A percentile compares a stretch with the other conserved stretches of the same genome.
Evolutionary conservation across 2,888 invertebrate genomes (phyloP).

Genomic region (Sclerodermus sp.): DNA sequence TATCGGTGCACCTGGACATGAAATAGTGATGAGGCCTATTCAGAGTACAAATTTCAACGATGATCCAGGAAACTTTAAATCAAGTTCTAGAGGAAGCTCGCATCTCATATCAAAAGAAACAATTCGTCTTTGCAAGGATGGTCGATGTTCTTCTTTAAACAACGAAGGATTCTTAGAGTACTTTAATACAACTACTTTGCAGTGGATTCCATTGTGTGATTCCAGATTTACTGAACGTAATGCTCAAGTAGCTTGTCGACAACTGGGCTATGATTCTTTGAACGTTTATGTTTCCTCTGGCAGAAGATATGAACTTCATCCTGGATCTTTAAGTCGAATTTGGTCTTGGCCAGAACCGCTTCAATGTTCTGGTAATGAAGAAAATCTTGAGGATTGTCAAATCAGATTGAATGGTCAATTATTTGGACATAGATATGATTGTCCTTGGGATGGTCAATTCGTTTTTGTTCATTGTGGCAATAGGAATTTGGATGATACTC

Average conservation of each 20-base stretch:
- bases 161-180: conserved; percentile 85
- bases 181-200: conserved; percentile 91
- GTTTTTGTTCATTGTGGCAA: conserved; percentile 91
- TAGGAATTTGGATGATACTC: conserved; percentile 65
- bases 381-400: conserved; percentile 78
- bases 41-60: background rate
- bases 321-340: conserved; percentile 81
- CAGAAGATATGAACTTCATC: conserved; percentile 84
- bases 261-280: conserved; percentile 85
- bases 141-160: conserved; percentile 65
- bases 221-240: conserved; percentile 93
- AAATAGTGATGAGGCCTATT: conserved; percentile 76
- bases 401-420: conserved; percentile 88
- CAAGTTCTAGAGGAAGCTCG: background rate
- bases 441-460: conserved; percentile 87
- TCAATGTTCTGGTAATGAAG: conserved; percentile 79
- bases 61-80: background rate
- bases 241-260: conserved; percentile 93
- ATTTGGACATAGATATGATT: conserved; percentile 81
- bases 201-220: conserved; percentile 98
- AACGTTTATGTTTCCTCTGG: conserved; percentile 88
- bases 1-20: conserved; percentile 73
- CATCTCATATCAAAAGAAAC: conserved; percentile 57
- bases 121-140: conserved; percentile 78
- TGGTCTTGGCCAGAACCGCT: conserved; percentile 96